These are phyloP conservation scores for Nothoprocta perdicaria DNA, from an alignment of 2,113 vertebrate species.

Conservation along the genomic window DNA sequence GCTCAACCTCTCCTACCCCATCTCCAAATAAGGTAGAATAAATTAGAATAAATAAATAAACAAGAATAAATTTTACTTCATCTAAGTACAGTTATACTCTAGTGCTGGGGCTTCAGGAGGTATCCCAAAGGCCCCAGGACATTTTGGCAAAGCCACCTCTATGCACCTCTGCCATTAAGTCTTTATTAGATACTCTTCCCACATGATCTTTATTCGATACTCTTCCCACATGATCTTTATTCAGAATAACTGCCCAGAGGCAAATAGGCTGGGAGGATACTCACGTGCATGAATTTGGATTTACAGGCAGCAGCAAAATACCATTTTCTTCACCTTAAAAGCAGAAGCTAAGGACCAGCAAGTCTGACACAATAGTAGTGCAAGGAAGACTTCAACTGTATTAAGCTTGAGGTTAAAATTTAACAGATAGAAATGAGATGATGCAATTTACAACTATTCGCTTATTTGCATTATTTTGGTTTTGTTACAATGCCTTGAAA, in stretches of 20 bases:
- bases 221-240: background rate
- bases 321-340: background rate
- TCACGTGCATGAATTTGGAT: accelerated
- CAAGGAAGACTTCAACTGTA: background rate
- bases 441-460: background rate
- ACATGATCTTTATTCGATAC: background rate
- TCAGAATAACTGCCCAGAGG: background rate
- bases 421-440: background rate
- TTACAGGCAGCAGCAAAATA: background rate
- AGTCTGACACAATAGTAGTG: background rate
- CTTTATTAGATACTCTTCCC: background rate
- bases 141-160: background rate
- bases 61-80: background rate
- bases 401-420: background rate
- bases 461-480: background rate
- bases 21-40: background rate
- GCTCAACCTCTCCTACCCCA: background rate
- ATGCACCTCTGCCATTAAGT: background rate
- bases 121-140: background rate
- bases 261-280: background rate
- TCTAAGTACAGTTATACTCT: background rate
- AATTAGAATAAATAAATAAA: no score
- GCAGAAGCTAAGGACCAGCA: background rate
- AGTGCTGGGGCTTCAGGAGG: background rate
- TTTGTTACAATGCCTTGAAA: background rate